Conservation (phyloP, 2,113 vertebrate genomes). For the Varanus salvator region DNA sequence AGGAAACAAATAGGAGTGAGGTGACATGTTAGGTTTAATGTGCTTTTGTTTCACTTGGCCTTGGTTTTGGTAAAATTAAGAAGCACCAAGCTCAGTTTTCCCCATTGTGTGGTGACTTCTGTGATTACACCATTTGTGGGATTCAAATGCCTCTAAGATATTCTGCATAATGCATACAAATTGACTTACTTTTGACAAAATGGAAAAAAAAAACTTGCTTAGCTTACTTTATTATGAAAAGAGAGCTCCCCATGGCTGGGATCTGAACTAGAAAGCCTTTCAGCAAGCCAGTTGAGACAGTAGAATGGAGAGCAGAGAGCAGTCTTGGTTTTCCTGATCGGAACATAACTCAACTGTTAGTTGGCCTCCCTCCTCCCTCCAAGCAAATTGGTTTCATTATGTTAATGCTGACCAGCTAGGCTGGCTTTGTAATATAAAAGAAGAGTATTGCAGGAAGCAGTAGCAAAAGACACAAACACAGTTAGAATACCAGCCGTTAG, state of each 20-base stretch:
- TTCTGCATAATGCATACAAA: not conserved
- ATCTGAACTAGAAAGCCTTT: not conserved
- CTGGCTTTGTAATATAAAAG: no score
- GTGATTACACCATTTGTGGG: not conserved
- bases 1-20: constrained; percentile 16
- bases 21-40: not conserved
- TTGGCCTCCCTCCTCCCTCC: no score
- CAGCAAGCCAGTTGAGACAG: not conserved
- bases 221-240: not conserved
- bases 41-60: not conserved
- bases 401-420: no score
- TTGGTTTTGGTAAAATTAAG: constrained; percentile 10
- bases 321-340: not conserved
- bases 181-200: not conserved
- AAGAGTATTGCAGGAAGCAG: no score
- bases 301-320: not conserved
- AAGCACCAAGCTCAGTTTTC: not conserved
- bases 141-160: not conserved
- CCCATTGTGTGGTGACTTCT: not conserved
- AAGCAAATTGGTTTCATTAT: no score
- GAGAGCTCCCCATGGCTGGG: not conserved
- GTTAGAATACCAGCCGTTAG: no score
- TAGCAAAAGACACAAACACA: no score
- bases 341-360: not conserved
- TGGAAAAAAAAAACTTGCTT: not conserved